Conservation (phyloP, 2,888 invertebrate genomes). For the Calameuta filiformis region DNA sequence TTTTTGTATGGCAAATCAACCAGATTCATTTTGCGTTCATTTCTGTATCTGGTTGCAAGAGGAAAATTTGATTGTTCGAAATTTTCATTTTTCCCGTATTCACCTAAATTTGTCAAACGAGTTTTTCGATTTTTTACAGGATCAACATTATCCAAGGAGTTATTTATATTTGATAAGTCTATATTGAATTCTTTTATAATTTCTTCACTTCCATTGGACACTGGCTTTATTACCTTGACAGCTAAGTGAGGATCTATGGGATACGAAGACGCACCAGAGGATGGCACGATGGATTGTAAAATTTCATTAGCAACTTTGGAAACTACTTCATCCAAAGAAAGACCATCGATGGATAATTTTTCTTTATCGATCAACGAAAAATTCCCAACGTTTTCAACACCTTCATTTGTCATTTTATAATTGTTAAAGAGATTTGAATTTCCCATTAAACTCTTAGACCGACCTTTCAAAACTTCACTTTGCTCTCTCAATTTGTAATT, state of each 20-base stretch:
- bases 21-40: slow-evolving; percentile 35
- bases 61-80: not conserved
- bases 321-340: slow-evolving; percentile 29
- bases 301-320: slow-evolving; percentile 34
- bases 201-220: slow-evolving; percentile 27
- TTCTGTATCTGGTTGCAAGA: slow-evolving; percentile 1
- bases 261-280: slow-evolving; percentile 2
- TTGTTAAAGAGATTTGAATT: not conserved
- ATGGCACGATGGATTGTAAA: slow-evolving; percentile 21
- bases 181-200: slow-evolving; percentile 31
- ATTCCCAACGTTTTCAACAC: not conserved
- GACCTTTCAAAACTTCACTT: not conserved
- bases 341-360: slow-evolving; percentile 19
- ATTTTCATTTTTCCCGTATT: not conserved
- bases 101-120: not conserved
- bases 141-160: not conserved
- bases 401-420: not conserved
- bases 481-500: not conserved
- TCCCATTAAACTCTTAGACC: not conserved
- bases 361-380: not conserved
- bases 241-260: slow-evolving; percentile 24
- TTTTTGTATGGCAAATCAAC: slow-evolving; percentile 26
- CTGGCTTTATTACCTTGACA: slow-evolving; percentile 33
- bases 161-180: slow-evolving; percentile 16
- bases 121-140: not conserved